Conservation (phyloP, 1,140 invertebrate genomes). For the Procambarus clarkii region DNA sequence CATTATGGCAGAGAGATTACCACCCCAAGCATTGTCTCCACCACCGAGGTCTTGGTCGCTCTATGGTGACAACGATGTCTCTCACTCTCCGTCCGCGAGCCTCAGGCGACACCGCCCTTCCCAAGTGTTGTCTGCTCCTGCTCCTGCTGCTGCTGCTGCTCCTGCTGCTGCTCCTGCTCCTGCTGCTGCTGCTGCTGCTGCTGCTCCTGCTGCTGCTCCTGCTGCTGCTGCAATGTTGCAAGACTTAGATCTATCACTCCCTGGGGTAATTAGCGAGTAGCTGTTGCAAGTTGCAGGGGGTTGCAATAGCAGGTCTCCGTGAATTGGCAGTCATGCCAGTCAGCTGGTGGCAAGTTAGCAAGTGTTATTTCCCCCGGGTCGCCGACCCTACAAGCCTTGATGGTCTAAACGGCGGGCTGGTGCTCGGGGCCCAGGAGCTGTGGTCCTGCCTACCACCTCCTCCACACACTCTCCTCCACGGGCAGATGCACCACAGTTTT, state of each 20-base stretch:
- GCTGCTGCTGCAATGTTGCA: conserved; percentile 1
- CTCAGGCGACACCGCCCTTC: no score
- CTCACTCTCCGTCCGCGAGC: no score
- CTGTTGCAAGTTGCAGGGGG: neutral
- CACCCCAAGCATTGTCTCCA: no score
- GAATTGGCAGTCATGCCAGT: neutral
- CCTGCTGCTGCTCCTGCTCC: neutral
- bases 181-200: neutral
- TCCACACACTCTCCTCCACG: neutral
- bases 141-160: neutral
- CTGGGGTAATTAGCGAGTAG: neutral
- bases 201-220: neutral
- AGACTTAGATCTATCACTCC: neutral
- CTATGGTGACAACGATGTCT: no score
- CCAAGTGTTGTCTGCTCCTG: no score
- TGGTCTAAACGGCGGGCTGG: neutral
- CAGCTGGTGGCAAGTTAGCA: neutral
- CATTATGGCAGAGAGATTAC: no score
- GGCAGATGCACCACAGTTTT: neutral
- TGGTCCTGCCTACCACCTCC: neutral
- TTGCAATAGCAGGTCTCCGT: no score
- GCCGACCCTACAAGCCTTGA: neutral
- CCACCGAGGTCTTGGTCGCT: no score
- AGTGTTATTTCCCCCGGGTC: neutral
- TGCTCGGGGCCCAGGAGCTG: neutral